phyloP scores from a whole-genome alignment of 2,113 vertebrate species.

The Vulpes vulpes region DNA sequence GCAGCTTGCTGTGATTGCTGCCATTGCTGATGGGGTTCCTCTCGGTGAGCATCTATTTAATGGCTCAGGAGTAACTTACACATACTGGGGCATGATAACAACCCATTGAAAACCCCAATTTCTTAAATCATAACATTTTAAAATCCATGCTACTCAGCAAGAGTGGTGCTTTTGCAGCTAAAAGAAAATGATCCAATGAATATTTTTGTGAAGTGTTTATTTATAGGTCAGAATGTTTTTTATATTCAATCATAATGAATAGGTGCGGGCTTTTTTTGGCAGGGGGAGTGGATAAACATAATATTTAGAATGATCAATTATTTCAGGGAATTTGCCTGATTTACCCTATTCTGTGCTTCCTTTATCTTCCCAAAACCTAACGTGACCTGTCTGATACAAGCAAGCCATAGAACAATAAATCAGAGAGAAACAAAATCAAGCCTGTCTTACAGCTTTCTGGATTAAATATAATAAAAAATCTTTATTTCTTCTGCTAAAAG shows the following conservation, averaged over 20 bases:
- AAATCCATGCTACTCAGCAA: neutral
- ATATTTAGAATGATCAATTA: constrained; percentile 68
- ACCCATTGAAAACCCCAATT: neutral
- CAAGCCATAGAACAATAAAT: constrained; percentile 65
- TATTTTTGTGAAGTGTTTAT: constrained; percentile 45
- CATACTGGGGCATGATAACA: constrained; percentile 61
- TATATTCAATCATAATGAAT: neutral
- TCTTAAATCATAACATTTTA: constrained; percentile 63
- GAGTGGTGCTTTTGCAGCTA: constrained; percentile 17
- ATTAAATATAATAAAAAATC: constrained; percentile 68
- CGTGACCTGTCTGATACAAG: constrained; percentile 38
- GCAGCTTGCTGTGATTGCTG: constrained; percentile 70
- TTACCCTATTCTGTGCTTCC: constrained; percentile 55
- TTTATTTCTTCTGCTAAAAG: constrained; percentile 73
- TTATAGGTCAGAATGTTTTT: constrained; percentile 37
- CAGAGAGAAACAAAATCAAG: neutral
- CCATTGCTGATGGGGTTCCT: constrained; percentile 76
- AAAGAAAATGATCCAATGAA: constrained; percentile 55
- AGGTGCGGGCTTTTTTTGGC: neutral
- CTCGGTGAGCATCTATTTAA: constrained; percentile 75
- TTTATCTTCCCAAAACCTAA: constrained; percentile 44
- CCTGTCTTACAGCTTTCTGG: constrained; percentile 23
- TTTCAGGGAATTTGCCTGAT: constrained; percentile 60
- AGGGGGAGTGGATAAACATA: neutral
- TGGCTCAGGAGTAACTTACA: constrained; percentile 75